Base-by-base conservation (phyloP, 2,797 vertebrate genomes). In the Acipenser ruthenus region DNA sequence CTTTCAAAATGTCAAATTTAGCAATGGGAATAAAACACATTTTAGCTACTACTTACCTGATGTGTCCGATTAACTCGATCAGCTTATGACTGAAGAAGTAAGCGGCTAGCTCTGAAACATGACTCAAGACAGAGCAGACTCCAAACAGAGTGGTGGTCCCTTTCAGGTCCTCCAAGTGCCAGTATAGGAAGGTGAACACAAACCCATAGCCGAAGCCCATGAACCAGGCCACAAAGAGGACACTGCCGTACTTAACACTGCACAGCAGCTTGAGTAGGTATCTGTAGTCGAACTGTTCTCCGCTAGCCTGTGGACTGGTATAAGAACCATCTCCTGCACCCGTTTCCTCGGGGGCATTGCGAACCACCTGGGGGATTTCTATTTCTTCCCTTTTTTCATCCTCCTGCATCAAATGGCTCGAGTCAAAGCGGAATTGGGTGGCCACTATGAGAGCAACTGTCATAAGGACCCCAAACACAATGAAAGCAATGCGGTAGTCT, bases 181-280 rank as follows among this genome's bases (percentile, higher is more conserved):
- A 99, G 83, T 93, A 99, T 50, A 99, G 93, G 77, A 99, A 99
- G 70, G 91, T 99, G 83, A 99, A 99, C 64, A 99, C 95, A 12
- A 96, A 99, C 76, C 97, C 97, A 0, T 99, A 98, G 2, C 97
- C 94, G 62, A 99, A 99, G 1, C 96, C 97, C 97, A 99, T 98
- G 81, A 99, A 99, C 95, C 96, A 99, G 1, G 97, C 96, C 59
- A 99, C 97, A 0, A 96, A 99, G 9, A 99, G 87, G 62, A 99
- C 94, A 0, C 94, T 96, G 76, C 95, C 85, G 0, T 99, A 99
- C 67, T 92, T 95, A 71, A 98, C 90, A 0, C 90, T 94, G 76
- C 95, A 99, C 0, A 99, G 85, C 23, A 97, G 84, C 71, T 81
- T 87, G 72, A 99, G 83, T 11, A 99, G 79, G 50, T 90, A 84